Percentiles rank a stretch among this genome's conserved stretches.
Evolutionary conservation across 2,888 invertebrate genomes (phyloP).

Genomic region (Heliconius ismenius): DNA sequence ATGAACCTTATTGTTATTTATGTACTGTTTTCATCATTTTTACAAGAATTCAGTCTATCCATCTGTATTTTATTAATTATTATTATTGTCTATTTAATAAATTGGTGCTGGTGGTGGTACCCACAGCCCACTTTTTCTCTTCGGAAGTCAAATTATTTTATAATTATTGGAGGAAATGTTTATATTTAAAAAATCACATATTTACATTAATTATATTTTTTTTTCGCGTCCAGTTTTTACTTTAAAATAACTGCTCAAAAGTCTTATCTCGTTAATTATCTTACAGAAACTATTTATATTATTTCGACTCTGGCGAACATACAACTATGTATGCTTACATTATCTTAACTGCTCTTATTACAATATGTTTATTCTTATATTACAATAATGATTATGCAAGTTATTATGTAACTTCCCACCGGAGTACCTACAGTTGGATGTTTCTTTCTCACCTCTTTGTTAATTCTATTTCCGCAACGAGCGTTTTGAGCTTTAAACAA

Average conservation of each 20-base stretch:
- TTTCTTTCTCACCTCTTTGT: not conserved
- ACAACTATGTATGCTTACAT: not conserved
- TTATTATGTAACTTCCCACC: not conserved
- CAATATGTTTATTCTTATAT: constrained; percentile 17
- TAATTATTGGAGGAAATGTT: not conserved
- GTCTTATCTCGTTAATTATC: constrained; percentile 4
- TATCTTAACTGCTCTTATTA: constrained; percentile 3
- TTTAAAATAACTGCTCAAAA: not conserved
- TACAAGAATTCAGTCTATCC: not conserved
- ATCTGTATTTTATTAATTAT: not conserved
- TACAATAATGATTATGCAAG: constrained; percentile 10
- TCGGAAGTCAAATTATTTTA: too few relatives aligned
- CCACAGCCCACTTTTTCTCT: not conserved
- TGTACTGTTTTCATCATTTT: not conserved
- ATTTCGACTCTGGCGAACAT: not conserved
- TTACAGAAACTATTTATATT: not conserved
- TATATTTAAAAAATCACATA: not conserved
- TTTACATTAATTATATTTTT: too few relatives aligned
- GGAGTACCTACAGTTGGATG: not conserved
- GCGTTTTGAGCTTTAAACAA: not conserved
- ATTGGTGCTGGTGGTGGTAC: not conserved
- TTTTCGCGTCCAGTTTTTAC: not conserved
- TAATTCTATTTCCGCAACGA: not conserved
- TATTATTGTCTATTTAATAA: not conserved
- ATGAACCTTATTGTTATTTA: constrained; percentile 1